A percentile compares a stretch with the other conserved stretches of the same genome.
Conservation (phyloP, 2,113 vertebrate genomes). For the Climacteris rufus region DNA sequence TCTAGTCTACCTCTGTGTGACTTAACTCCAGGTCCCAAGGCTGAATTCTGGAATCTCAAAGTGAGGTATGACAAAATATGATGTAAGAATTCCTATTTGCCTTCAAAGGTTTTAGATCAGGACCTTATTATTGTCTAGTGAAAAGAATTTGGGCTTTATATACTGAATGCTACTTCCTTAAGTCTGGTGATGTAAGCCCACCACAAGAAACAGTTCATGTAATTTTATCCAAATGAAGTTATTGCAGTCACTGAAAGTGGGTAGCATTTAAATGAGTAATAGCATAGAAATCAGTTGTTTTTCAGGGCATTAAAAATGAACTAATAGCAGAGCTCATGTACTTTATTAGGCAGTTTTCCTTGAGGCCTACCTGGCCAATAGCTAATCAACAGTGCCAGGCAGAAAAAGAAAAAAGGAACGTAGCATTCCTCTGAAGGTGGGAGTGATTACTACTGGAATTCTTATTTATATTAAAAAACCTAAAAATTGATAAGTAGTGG, state of each 20-base stretch:
- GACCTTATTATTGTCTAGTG: neutral
- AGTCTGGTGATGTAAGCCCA: neutral
- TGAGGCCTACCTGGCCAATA: neutral
- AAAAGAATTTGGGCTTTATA: neutral
- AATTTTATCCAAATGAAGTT: neutral
- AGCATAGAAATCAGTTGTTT: neutral
- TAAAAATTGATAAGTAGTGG: neutral
- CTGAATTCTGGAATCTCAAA: neutral
- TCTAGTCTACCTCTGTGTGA: neutral
- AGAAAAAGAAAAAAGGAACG: neutral
- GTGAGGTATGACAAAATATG: rapidly evolving
- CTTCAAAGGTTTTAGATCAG: neutral
- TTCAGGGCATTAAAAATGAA: neutral
- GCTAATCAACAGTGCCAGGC: neutral
- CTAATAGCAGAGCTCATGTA: neutral
- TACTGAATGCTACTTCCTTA: neutral
- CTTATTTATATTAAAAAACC: neutral
- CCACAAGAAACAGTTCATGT: neutral
- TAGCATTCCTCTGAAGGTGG: neutral
- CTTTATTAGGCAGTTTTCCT: neutral
- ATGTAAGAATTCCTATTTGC: neutral
- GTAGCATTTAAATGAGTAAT: neutral
- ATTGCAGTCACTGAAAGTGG: neutral
- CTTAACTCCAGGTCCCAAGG: neutral
- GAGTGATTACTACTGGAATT: neutral